Base-by-base conservation (phyloP, 2,113 vertebrate genomes). In the Pyrgilauda ruficollis region DNA sequence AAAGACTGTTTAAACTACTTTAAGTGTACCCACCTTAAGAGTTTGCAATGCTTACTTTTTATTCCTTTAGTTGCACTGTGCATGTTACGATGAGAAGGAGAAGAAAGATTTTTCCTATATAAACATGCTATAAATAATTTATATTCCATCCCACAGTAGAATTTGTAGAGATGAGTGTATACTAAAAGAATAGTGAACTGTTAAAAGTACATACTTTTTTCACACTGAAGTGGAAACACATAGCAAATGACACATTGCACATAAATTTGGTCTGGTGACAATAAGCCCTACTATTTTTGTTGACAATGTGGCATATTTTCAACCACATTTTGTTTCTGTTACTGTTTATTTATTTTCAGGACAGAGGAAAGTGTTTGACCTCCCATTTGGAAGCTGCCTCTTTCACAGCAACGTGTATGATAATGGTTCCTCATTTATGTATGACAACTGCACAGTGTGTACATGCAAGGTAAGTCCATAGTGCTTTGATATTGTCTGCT, bases 341-440 rank as follows among this genome's bases (percentile, higher is more conserved):
- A 28, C n/a, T 72, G 2, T 95, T 97, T 92, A 37, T 85, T 95
- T 97, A 35, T 84, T 72, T 94, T 53, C 82, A 99, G 99, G 99
- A 84, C 99, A 99, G 98, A 99, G 99, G 97, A 99, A 99, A 97
- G 99, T 99, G 93, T 99, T 99, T 87, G 99, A 99, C 93, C 98
- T 99, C 81, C 99, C 98, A 6, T 98, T 98, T 89, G 99, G 99
- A 93, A 99, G 99, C 97, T 99, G 99, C 90, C 97, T 99, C 46
- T 99, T 99, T 97, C 99, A 98, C 95, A 99, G 99, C 64, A 99
- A 99, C 0, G 99, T 99, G 39, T 99, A 99, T 76, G 99, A 99
- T 94, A 99, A 99, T 21, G 98, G 98, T 15, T 98, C 98, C 6
- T 98, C 97, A 8, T 99, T 99, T 96, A 86, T 96, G 33, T 98